Evolutionary conservation across 2,113 vertebrate species (phyloP).

Genomic region (Bubo scandiacus): DNA sequence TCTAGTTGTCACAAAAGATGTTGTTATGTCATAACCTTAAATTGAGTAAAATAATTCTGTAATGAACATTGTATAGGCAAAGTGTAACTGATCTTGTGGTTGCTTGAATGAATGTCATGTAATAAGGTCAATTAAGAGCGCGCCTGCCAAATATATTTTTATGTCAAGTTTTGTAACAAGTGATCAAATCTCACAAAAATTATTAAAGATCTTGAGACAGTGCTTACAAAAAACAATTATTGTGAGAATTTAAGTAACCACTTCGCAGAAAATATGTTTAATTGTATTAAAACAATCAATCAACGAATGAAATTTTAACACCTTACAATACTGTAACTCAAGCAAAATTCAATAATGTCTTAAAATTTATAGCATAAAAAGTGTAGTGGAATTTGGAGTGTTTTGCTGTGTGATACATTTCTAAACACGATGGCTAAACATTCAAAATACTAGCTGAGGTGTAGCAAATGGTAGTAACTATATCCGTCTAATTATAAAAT

Average conservation of each 20-base stretch:
- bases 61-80: not conserved
- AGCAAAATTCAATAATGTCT: not conserved
- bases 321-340: not conserved
- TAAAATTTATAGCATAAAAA: not conserved
- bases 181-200: not conserved
- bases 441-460: not conserved
- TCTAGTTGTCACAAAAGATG: not conserved
- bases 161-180: not conserved
- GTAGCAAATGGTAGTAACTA: not conserved
- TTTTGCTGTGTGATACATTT: not conserved
- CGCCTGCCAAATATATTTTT: not conserved
- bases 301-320: not conserved
- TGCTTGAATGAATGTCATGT: not conserved
- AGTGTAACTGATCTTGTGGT: not conserved
- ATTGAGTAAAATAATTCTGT: not conserved
- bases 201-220: not conserved
- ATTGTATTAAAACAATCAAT: not conserved
- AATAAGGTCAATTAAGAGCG: not conserved
- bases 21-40: not conserved
- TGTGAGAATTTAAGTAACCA: not conserved
- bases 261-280: not conserved
- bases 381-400: not conserved
- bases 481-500: not conserved
- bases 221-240: not conserved
- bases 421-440: fast-evolving